Percentiles rank a stretch among this genome's conserved stretches.
These are phyloP conservation scores for Clytia hemisphaerica DNA, from an alignment of 30 jellyfish, hydroid and myxozoan species.

Conservation along the genomic window DNA sequence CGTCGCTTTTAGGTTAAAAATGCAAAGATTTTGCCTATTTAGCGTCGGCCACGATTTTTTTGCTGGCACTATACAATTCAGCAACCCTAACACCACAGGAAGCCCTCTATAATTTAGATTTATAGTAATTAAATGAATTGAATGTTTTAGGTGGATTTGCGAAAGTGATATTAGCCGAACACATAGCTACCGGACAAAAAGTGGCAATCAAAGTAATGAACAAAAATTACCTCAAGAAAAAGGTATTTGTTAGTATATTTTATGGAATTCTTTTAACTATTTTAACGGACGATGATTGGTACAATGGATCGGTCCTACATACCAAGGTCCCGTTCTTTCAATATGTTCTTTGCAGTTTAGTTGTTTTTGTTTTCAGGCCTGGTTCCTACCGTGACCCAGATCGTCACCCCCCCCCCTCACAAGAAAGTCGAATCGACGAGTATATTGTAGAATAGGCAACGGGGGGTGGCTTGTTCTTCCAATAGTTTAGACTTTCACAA, in stretches of 20 bases:
- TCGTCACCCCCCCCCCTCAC: background rate
- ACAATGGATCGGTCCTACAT: background rate
- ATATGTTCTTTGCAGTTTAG: background rate
- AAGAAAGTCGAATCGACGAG: background rate
- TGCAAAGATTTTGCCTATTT: too few relatives aligned
- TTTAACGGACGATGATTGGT: background rate
- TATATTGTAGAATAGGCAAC: too few relatives aligned
- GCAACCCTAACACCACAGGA: too few relatives aligned
- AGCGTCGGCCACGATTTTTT: too few relatives aligned
- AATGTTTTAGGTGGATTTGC: conserved; percentile 70
- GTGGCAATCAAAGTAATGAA: conserved; percentile 67
- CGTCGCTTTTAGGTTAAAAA: too few relatives aligned
- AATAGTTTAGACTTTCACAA: too few relatives aligned
- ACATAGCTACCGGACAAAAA: conserved; percentile 50
- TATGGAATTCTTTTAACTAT: background rate
- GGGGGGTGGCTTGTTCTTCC: too few relatives aligned
- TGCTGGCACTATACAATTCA: too few relatives aligned
- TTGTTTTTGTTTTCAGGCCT: background rate
- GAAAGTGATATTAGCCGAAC: conserved; percentile 72
- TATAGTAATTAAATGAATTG: background rate
- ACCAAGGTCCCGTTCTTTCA: background rate
- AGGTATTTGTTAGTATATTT: conserved; percentile 1
- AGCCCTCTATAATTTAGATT: too few relatives aligned
- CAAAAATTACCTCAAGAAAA: conserved; percentile 41
- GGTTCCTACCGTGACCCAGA: background rate